These are phyloP conservation scores for Drosophila quadrilineata DNA, from an alignment of 1,140 invertebrate genomes.

Conservation along the genomic window DNA sequence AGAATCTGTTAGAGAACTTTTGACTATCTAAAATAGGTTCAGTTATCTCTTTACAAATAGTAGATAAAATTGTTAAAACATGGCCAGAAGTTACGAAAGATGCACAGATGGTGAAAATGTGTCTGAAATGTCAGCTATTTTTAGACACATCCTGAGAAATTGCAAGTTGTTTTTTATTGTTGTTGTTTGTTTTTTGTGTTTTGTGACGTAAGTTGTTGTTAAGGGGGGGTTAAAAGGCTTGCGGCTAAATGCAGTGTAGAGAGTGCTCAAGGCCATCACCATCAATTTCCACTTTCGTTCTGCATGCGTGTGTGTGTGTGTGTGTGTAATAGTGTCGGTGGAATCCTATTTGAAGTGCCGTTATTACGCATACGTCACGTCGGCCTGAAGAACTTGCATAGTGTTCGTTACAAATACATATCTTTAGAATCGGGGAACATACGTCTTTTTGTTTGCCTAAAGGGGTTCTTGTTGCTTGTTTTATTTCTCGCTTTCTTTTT, in stretches of 20 bases:
- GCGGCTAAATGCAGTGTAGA: slow-evolving; percentile 11
- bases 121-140: slow-evolving; percentile 34
- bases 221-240: slow-evolving; percentile 7
- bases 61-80: no score
- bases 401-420: no score
- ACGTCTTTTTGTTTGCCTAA: no score
- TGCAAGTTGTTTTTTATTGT: slow-evolving; percentile 1
- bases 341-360: slow-evolving; percentile 1
- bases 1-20: no score
- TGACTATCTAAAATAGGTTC: no score
- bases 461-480: no score
- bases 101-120: background rate
- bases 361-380: slow-evolving; percentile 42
- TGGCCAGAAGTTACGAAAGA: no score
- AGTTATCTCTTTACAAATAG: no score
- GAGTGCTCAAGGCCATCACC: slow-evolving; percentile 11
- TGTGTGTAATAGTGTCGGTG: background rate
- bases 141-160: slow-evolving; percentile 4
- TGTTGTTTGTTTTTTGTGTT: background rate
- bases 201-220: slow-evolving; percentile 2
- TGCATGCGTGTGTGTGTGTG: background rate
- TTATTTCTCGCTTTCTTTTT: no score
- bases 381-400: slow-evolving; percentile 24
- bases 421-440: slow-evolving; percentile 21
- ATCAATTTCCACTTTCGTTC: slow-evolving; percentile 17